phyloP scores from a whole-genome alignment of 2,888 invertebrate genomes.

The Diplazon laetatorius region DNA sequence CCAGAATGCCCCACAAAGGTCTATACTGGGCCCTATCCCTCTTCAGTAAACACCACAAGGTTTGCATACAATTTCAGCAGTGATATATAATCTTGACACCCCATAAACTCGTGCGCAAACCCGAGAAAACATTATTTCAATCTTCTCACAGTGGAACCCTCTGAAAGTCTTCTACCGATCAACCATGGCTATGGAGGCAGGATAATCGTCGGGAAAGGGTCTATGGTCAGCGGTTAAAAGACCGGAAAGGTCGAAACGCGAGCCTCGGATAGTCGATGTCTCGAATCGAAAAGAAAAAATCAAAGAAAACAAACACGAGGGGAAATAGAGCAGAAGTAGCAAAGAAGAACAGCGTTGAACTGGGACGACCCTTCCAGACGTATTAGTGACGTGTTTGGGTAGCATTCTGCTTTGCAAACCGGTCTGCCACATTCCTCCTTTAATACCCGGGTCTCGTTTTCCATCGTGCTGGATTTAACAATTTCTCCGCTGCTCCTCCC shows the following conservation, averaged over 20 bases:
- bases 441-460: slow-evolving; percentile 10
- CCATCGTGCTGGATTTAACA: slow-evolving; percentile 27
- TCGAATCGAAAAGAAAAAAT: not conserved
- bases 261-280: not conserved
- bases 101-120: slow-evolving; percentile 56
- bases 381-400: slow-evolving; percentile 59
- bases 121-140: slow-evolving; percentile 28
- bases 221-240: slow-evolving; percentile 11
- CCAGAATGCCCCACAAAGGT: slow-evolving; percentile 38
- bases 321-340: not conserved
- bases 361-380: slow-evolving; percentile 28
- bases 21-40: slow-evolving; percentile 14
- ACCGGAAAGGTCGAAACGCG: slow-evolving; percentile 12
- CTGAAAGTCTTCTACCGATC: not conserved
- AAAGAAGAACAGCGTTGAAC: slow-evolving; percentile 8
- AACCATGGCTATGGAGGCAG: not conserved
- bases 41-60: slow-evolving; percentile 12
- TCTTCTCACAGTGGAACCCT: not conserved
- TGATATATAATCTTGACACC: slow-evolving; percentile 72
- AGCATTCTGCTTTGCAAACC: slow-evolving; percentile 56
- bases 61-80: slow-evolving; percentile 62
- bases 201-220: not conserved
- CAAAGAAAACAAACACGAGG: not conserved
- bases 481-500: slow-evolving; percentile 45
- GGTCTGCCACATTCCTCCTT: slow-evolving; percentile 43